Base-by-base conservation (phyloP, 2,113 vertebrate species). In the Columbina picui region DNA sequence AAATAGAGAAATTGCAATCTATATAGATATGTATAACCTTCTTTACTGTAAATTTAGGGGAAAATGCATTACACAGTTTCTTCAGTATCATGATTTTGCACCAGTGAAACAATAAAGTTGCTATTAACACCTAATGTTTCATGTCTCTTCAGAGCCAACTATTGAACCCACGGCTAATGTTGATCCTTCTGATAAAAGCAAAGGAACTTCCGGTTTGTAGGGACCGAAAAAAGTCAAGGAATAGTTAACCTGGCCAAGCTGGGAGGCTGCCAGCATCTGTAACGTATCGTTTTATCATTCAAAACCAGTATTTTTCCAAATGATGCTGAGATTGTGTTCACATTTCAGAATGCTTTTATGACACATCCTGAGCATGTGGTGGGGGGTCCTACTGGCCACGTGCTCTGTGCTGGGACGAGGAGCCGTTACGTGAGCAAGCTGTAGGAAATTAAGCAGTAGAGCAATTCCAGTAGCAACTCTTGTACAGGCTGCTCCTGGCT, bases 41-140 rank as follows among this genome's bases (percentile, higher is more conserved):
- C 96, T 89, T 97, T 97, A 98, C 97, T 98, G 97, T 98, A 98
- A 98, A 98, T 98, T 98, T 98, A 97, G 96, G 97, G 97, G 93
- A 90, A 97, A 98, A 97, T 96, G 93, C 97, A 96, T 97, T 97
- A 95, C 97, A 98, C 94, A 65, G 95, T 96, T 97, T 96, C 95
- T 95, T 96, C 91, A 39, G 87, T 98, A 97, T 96, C 93, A 96
- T 96, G 80, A 96, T 96, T 98, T 98, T 98, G 95, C 98, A 98
- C 98, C 98, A 93, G 96, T 98, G 97, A 97, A 97, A 98, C 96
- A 98, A 98, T 98, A 98, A 98, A 98, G 94, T 98, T 98, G 96
- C 95, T 98, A 97, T 98, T 98, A 98, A 98, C 98, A 96, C 53
- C 79, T 94, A 55, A 74, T 94, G 91, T 95, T 92, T 83, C 91